Percentiles rank a stretch among this genome's conserved stretches.
These are phyloP conservation scores for Cotesia glomerata DNA, from an alignment of 1,140 invertebrate genomes.

Conservation along the genomic window DNA sequence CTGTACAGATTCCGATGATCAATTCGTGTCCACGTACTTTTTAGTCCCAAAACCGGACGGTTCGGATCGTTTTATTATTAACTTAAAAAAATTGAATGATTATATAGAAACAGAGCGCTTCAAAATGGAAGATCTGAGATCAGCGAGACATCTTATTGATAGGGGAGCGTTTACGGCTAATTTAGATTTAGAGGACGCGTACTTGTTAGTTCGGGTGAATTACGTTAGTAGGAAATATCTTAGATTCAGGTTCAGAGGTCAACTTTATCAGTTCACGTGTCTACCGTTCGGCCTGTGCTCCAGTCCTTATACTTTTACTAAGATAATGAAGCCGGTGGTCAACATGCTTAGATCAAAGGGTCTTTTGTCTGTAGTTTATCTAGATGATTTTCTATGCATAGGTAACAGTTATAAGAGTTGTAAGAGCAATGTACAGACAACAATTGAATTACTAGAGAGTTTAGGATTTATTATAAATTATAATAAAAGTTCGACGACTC, in stretches of 20 bases:
- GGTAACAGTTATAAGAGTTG: conserved; percentile 9
- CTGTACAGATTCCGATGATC: conserved; percentile 7
- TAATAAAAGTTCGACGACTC: conserved; percentile 17
- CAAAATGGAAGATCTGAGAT: conserved; percentile 23
- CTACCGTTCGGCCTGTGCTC: conserved; percentile 25
- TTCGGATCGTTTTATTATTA: conserved; percentile 22
- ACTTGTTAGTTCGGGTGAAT: conserved; percentile 21
- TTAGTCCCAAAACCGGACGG: conserved; percentile 23
- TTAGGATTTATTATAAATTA: conserved; percentile 28
- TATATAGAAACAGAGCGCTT: conserved; percentile 20
- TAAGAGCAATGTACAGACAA: conserved; percentile 13
- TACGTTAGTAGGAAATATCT: conserved; percentile 11
- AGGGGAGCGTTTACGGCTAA: conserved; percentile 11
- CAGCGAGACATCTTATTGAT: conserved; percentile 13
- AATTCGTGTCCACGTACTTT: conserved; percentile 28
- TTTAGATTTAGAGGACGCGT: conserved; percentile 30
- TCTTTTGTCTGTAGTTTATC: conserved; percentile 19
- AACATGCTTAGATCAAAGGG: neutral
- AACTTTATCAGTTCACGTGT: conserved; percentile 27
- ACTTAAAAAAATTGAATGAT: conserved; percentile 26
- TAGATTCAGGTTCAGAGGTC: conserved; percentile 20
- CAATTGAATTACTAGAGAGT: conserved; percentile 1
- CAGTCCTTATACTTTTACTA: conserved; percentile 28
- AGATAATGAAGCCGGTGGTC: conserved; percentile 26
- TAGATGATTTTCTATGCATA: conserved; percentile 27